Evolutionary conservation across 2,113 vertebrate genomes (phyloP), one percentile per base, ranked within the genome.

Genomic region (Alces alces): DNA sequence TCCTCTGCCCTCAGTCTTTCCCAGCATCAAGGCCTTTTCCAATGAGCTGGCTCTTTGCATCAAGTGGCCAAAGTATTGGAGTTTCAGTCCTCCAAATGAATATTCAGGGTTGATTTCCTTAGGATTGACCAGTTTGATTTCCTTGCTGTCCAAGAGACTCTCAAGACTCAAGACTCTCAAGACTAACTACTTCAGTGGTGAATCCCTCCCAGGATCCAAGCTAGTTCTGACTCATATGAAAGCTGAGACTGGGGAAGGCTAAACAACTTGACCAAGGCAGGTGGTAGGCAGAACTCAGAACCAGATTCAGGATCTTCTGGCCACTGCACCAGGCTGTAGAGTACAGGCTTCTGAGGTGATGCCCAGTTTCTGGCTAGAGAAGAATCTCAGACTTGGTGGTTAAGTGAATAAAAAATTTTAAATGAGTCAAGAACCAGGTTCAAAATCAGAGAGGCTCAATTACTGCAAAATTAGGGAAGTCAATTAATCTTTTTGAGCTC

Each of bases 371-470:
- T 36, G 13, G 43, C 43, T 27, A 50, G 2, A 70, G 55, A 4
- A 96, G 36, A 89, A 27, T 73, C 54, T 94, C 73, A 83, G 33
- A 33, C 16, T 52, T 9, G 36, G 14, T 82, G 8, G n/a, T 30
- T 66, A 55, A 78, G 17, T 58, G 39, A 91, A 95, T 93, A 50
- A 91, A 86, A 96, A 30, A 50, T n/a, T 36, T 30, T 55, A 93
- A 55, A 39, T 36, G 13, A 86, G 45, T 73, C 39, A 78, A 88
- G 27, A 96, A 5, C 27, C 79, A 58, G 27, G 9, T 66, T 88
- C 61, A 92, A 95, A 97, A 89, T 92, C 43, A 25, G 15, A 92
- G 36, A 87, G 55, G 25, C n/a, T 96, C 78, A 61, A 36, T 85
- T 58, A 96, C 25, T 80, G 50, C 15, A 96, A 78, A 50, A 82